Percentiles rank a stretch among this genome's conserved stretches.
Conservation (phyloP, 2,113 vertebrate species). For the Cryptomyrus ogoouensis region DNA sequence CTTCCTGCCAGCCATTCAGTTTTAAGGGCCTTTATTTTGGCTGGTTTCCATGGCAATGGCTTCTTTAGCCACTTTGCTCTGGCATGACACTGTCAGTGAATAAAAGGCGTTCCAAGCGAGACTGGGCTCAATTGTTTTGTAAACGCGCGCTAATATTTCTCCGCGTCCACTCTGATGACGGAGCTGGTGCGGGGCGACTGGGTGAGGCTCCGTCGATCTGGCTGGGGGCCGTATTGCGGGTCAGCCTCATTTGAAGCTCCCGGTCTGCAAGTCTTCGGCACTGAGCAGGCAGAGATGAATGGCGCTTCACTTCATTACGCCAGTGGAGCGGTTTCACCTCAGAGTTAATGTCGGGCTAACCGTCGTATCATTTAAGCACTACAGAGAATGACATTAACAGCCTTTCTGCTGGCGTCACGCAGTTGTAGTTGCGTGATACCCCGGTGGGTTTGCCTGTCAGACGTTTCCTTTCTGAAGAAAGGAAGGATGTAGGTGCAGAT, state of each 20-base stretch:
- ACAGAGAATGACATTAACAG: not conserved
- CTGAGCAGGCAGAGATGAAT: not conserved
- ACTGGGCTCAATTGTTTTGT: not conserved
- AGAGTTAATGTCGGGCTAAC: not conserved
- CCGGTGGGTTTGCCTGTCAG: not conserved
- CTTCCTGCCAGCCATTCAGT: constrained; percentile 7
- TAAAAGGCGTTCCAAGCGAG: not conserved
- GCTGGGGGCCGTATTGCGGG: not conserved
- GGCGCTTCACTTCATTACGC: not conserved
- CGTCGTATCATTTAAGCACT: not conserved
- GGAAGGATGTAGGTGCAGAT: not conserved
- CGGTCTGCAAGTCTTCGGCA: not conserved
- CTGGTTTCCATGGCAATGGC: constrained; percentile 2
- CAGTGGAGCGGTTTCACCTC: not conserved
- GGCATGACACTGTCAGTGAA: not conserved
- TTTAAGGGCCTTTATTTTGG: not conserved
- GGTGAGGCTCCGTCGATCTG: not conserved
- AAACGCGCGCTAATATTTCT: not conserved
- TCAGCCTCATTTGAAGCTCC: not conserved
- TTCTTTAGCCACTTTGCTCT: not conserved
- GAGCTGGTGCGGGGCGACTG: not conserved
- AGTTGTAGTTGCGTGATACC: not conserved
- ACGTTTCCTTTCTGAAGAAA: not conserved
- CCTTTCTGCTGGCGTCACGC: not conserved
- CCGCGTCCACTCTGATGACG: not conserved